These are phyloP conservation scores for Pandemis heparana DNA, from an alignment of 2,888 invertebrate genomes.

Conservation along the genomic window DNA sequence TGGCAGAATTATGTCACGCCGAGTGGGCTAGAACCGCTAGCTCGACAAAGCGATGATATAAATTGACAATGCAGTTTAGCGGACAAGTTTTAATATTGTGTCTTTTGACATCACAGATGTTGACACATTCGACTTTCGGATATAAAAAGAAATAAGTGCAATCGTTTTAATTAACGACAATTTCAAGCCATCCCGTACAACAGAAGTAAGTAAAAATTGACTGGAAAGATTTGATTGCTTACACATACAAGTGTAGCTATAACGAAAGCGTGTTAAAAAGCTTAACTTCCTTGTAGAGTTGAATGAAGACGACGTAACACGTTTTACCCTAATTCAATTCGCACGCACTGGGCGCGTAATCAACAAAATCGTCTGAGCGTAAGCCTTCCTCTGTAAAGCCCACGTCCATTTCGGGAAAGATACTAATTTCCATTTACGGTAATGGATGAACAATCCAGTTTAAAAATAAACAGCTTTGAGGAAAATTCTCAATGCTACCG, in stretches of 20 bases:
- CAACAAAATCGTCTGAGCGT: constrained; percentile 12
- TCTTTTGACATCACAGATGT: not conserved
- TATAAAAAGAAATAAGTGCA: not conserved
- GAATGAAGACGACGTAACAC: not conserved
- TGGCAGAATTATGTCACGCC: constrained; percentile 59
- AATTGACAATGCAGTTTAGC: constrained; percentile 2
- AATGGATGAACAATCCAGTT: constrained; percentile 32
- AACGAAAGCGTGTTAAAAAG: not conserved
- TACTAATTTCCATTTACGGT: constrained; percentile 29
- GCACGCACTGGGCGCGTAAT: constrained; percentile 16
- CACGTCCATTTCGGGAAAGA: constrained; percentile 22
- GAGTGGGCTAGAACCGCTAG: constrained; percentile 20
- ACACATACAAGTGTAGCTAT: not conserved
- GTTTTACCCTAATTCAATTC: constrained; percentile 14
- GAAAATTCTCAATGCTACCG: constrained; percentile 11
- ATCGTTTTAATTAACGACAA: no score
- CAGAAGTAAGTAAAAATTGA: not conserved
- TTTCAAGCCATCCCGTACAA: not conserved
- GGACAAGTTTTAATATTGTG: not conserved
- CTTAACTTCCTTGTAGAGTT: not conserved
- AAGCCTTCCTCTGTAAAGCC: constrained; percentile 18
- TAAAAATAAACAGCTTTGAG: constrained; percentile 39
- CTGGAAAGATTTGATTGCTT: not conserved
- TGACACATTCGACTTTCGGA: not conserved
- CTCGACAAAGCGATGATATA: not conserved